These are phyloP conservation scores for Lampropteryx suffumata DNA, from an alignment of 2,888 invertebrate species.

Conservation along the genomic window DNA sequence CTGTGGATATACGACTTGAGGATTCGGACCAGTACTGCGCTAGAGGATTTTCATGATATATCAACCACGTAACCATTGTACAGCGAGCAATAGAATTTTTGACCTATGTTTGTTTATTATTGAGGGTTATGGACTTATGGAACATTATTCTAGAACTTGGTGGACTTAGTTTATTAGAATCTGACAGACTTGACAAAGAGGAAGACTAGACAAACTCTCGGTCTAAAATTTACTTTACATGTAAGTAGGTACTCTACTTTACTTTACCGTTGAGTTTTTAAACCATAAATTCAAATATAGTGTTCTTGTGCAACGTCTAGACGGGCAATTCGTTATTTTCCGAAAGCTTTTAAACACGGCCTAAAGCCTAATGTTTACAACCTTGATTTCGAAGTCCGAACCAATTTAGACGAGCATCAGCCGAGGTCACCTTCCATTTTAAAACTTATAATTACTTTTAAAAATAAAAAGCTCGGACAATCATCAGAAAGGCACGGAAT, in stretches of 20 bases:
- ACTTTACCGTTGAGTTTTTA: no score
- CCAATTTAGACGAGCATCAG: conserved; percentile 35
- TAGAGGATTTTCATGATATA: not conserved
- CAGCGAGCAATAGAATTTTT: no score
- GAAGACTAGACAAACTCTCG: no score
- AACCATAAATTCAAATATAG: not conserved
- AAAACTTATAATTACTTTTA: conserved; percentile 36
- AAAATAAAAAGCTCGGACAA: conserved; percentile 31
- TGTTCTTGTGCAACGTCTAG: not conserved
- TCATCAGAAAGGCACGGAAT: conserved; percentile 31
- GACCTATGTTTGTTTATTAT: no score
- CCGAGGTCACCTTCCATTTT: conserved; percentile 38
- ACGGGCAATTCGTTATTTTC: conserved; percentile 5
- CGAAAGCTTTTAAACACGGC: conserved; percentile 27
- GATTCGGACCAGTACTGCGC: conserved; percentile 26
- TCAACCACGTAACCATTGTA: no score
- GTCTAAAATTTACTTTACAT: no score
- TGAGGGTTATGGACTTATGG: no score
- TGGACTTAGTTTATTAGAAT: no score
- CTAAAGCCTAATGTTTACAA: conserved; percentile 1
- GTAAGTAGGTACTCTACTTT: no score
- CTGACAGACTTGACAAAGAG: no score
- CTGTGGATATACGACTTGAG: conserved; percentile 42
- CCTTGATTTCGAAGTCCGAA: conserved; percentile 23
- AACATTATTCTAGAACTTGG: no score